A percentile compares a stretch with the other conserved stretches of the same genome.
Conservation (phyloP, 2,113 vertebrate genomes). For the Nerophis ophidion region DNA sequence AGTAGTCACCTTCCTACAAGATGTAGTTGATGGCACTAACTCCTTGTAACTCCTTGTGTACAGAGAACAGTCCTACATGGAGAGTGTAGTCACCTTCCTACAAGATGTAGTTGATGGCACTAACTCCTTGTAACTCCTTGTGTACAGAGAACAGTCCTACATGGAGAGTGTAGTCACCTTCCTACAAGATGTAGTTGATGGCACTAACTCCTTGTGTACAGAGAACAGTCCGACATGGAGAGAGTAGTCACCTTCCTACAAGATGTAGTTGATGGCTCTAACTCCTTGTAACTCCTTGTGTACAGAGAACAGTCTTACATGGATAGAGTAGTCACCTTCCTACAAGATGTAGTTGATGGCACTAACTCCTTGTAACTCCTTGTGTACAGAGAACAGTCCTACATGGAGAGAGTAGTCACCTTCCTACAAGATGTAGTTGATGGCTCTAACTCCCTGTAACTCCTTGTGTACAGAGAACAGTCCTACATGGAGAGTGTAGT, state of each 20-base stretch:
- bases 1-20: conserved; percentile 95
- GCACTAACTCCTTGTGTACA: conserved; percentile 48
- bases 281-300: conserved; percentile 19
- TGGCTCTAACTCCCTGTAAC: conserved; percentile 1
- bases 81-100: conserved; percentile 96
- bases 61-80: conserved; percentile 98
- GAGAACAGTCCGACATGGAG: conserved; percentile 98
- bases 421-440: conserved; percentile 96
- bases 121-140: conserved; percentile 9
- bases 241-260: conserved; percentile 97
- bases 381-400: conserved; percentile 87
- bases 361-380: neutral
- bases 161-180: conserved; percentile 99
- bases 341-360: conserved; percentile 97
- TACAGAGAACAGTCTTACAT: conserved; percentile 94
- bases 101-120: conserved; percentile 93
- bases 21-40: conserved; percentile 84
- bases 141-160: conserved; percentile 89
- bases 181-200: conserved; percentile 90
- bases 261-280: conserved; percentile 87
- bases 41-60: conserved; percentile 23
- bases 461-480: conserved; percentile 79
- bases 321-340: conserved; percentile 97
- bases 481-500: conserved; percentile 99
- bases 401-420: conserved; percentile 98